Conservation (phyloP, 2,888 invertebrate species). For the Chloroclysta siterata region DNA sequence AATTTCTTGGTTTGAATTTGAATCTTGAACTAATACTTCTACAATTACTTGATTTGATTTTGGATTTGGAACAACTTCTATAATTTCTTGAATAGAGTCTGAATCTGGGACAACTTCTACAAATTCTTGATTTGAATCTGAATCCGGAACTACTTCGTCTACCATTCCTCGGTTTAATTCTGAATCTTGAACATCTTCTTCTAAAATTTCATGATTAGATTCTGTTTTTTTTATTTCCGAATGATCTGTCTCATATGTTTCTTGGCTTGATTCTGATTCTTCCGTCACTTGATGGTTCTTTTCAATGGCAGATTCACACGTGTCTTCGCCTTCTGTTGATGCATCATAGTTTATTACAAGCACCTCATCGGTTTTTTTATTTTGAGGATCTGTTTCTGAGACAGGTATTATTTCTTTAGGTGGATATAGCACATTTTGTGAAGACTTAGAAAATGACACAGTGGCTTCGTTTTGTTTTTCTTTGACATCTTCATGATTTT, state of each 20-base stretch:
- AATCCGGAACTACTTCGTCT: background rate
- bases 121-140: background rate
- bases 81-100: background rate
- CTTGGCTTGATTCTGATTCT: slow-evolving; percentile 24
- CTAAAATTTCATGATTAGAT: background rate
- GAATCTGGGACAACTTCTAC: background rate
- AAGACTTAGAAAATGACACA: slow-evolving; percentile 27
- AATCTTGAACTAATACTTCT: background rate
- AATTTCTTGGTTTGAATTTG: background rate
- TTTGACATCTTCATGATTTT: slow-evolving; percentile 35
- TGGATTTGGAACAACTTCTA: background rate
- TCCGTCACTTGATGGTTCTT: slow-evolving; percentile 19
- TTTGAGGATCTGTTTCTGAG: slow-evolving; percentile 39
- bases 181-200: slow-evolving; percentile 1
- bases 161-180: background rate
- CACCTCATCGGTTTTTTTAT: slow-evolving; percentile 20
- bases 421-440: slow-evolving; percentile 62
- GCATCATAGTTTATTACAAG: slow-evolving; percentile 15
- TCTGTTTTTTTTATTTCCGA: slow-evolving; percentile 2
- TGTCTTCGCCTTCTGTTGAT: slow-evolving; percentile 24
- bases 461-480: slow-evolving; percentile 31
- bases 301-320: slow-evolving; percentile 20
- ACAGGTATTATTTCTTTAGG: slow-evolving; percentile 68
- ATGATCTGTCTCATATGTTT: slow-evolving; percentile 15
- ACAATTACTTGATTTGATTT: background rate